Base-by-base conservation (phyloP, 2,113 vertebrate genomes). In the Bubo blakistoni region DNA sequence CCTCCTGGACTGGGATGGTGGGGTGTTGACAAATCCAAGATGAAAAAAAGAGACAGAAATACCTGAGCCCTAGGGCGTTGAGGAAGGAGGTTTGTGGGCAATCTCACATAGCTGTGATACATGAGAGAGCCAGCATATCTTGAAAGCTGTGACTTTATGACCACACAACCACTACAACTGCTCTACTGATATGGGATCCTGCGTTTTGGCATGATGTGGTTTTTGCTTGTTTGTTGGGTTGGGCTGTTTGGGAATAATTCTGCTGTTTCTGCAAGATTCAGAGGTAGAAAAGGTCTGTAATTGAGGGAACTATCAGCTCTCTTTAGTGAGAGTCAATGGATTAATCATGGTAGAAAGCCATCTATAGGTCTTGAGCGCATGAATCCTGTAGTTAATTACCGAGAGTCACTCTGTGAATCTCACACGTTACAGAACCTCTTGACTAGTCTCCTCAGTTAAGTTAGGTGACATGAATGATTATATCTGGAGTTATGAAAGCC, bases 21-120 rank as follows among this genome's bases (percentile, higher is more conserved):
- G 42, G 65, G 79, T 96, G 46, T 59, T 95, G 95, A 93, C 54
- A 96, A 97, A 96, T 73, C 57, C n/a, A 96, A 90, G 82, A 94
- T 15, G 18, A 34, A 93, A 73, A 67, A 84, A 81, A 80, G 58
- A n/a, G 24, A 63, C 2, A 25, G 80, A 81, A 96, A 77, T 86
- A 86, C 30, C 27, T 88, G 58, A 32, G 52, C 61, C 67, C 54
- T 96, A 72, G 63, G 36, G 59, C 9, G 1, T 18, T 85, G 65
- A 91, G 67, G 88, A 92, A 96, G 47, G 55, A 86, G 78, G 27
- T 85, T 93, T 73, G 62, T 73, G 74, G 78, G 38, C 62, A 87
- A 62, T 73, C 51, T 91, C 17, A 80, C 5, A 1, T 16, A 91
- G 66, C 69, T 85, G 49, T 42, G 42, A 59, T 67, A 71, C 0